A percentile compares a stretch with the other conserved stretches of the same genome.
phyloP scores from a whole-genome alignment of 2,888 invertebrate genomes.

The Apotomis turbidana region DNA sequence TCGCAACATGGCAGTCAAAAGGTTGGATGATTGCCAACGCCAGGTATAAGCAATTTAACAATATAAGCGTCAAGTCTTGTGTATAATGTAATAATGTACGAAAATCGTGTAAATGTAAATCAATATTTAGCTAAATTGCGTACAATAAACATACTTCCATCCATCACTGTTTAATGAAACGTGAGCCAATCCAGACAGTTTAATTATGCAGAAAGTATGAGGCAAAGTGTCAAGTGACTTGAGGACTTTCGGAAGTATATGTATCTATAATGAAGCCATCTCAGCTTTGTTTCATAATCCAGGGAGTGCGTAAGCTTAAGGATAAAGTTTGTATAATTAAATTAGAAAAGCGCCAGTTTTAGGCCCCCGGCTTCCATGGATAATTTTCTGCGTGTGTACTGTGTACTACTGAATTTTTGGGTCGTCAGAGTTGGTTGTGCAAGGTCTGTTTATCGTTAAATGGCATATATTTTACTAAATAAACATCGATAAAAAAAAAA shows the following conservation, averaged over 20 bases:
- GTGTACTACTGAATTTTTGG: neutral
- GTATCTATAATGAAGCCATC: constrained; percentile 46
- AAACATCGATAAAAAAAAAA: no score
- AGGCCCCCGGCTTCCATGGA: neutral
- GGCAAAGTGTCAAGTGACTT: constrained; percentile 56
- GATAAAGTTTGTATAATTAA: constrained; percentile 30
- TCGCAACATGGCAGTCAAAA: no score
- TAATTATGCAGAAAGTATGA: constrained; percentile 59
- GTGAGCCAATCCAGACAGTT: constrained; percentile 59
- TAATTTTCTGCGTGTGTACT: neutral
- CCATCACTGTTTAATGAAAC: constrained; percentile 49
- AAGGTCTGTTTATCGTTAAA: no score
- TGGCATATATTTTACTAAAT: no score
- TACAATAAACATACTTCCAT: constrained; percentile 11
- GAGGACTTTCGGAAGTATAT: constrained; percentile 61
- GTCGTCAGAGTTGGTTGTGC: no score
- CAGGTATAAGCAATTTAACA: no score
- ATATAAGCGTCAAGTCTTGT: no score
- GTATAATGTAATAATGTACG: no score
- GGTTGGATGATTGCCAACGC: no score
- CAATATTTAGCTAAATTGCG: neutral
- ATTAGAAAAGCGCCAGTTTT: constrained; percentile 18
- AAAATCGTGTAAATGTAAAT: no score
- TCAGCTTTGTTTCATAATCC: constrained; percentile 33
- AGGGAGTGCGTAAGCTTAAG: constrained; percentile 28